Percentiles rank a stretch among this genome's conserved stretches.
Conservation (phyloP, 2,113 vertebrate genomes). For the Herpailurus yagouaroundi region DNA sequence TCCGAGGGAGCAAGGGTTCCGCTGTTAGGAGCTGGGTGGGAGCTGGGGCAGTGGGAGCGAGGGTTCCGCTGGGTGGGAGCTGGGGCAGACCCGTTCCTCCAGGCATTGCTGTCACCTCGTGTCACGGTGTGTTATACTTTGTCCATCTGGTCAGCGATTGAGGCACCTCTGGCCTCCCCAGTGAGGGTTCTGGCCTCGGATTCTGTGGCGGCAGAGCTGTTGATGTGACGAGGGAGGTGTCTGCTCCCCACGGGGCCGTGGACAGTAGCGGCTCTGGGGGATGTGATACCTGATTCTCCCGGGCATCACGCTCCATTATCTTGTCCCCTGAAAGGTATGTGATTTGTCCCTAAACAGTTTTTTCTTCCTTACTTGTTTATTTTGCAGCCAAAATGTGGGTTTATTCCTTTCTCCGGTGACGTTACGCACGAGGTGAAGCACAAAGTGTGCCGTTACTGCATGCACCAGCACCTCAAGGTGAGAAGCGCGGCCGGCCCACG, state of each 20-base stretch:
- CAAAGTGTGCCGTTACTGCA: slow-evolving; percentile 97
- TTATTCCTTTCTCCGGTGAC: slow-evolving; percentile 94
- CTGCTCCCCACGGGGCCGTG: rapidly evolving
- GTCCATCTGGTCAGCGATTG: neutral
- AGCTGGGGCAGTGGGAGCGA: neutral
- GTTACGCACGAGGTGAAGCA: slow-evolving; percentile 95
- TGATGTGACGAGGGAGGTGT: no score
- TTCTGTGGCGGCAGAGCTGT: neutral
- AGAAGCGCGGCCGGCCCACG: neutral
- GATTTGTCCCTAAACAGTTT: neutral
- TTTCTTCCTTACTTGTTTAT: slow-evolving; percentile 46
- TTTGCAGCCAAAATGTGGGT: slow-evolving; percentile 97
- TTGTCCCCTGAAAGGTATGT: neutral
- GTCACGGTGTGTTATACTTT: neutral
- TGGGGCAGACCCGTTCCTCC: neutral
- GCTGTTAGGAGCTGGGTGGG: neutral
- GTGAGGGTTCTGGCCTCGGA: neutral
- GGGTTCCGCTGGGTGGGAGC: neutral
- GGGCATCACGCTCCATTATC: neutral
- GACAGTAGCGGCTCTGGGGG: neutral
- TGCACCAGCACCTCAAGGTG: slow-evolving; percentile 97
- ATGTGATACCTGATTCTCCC: neutral
- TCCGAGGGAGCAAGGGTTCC: neutral
- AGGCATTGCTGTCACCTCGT: neutral
- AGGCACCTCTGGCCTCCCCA: no score